Base-by-base conservation (phyloP, 1,140 invertebrate species). In the Lasioglossum baleicum region DNA sequence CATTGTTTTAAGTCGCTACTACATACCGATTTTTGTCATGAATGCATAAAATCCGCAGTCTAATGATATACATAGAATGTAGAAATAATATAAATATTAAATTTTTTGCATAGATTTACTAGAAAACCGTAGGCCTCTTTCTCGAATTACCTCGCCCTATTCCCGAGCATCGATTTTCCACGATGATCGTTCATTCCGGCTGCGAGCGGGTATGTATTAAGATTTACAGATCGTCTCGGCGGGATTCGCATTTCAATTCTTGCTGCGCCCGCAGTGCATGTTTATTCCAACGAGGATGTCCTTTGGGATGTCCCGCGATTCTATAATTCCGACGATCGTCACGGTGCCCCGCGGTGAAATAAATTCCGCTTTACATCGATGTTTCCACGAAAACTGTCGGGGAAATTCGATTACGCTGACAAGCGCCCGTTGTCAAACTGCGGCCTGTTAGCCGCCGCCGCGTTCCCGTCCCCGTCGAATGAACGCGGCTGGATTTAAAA, bases 301-400 rank as follows among this genome's bases (percentile, higher is more conserved):
- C 22, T 22, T 22, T 3, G 42, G 66, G 66, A 48, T 26, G n/a
- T 48, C 17, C 13, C n/a, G 3, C n/a, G 11, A 58, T 66, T 66
- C 40, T 22, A 8, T 42, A 44, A 44, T 42, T 48, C 40, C 11
- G 35, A 22, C 20, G 40, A 58, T 58, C 17, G 20, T 58, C 56
- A 8, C 56, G 20, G 44, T 6, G 11, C 13, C 10, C 13, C 15
- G 5, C 13, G 22, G 31, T n/a, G 42, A 67, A 67, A 51, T 51
- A 67, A 67, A 67, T 26, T 67, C 42, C 22, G 42, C 44, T 67
- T 67, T 67, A 67, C 66, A 67, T 22, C 66, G 66, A 7, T 48
- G 42, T 67, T 67, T 48, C 42, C 42, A 10, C n/a, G 40, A 13
- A 44, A 67, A 67, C 65, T 22, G 35, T 31, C 51, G n/a, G 40